These are phyloP conservation scores for Pelobates cultripes DNA, from an alignment of 2,797 vertebrate species.

Conservation along the genomic window DNA sequence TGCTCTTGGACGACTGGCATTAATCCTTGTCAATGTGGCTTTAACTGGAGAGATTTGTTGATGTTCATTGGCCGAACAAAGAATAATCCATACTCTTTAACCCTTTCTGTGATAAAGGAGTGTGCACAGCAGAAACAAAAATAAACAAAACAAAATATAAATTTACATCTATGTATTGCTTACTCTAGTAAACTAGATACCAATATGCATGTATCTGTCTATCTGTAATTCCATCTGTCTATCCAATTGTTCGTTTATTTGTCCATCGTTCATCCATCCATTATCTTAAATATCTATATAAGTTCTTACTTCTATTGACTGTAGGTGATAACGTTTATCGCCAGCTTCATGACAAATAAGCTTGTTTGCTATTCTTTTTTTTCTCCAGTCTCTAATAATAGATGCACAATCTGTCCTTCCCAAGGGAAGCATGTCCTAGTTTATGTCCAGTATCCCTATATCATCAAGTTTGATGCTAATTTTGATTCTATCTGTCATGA, in stretches of 20 bases:
- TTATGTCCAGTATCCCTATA: conserved; percentile 27
- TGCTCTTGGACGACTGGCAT: conserved; percentile 33
- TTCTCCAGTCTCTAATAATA: conserved; percentile 35
- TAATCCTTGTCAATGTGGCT: conserved; percentile 41
- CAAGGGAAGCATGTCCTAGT: conserved; percentile 35
- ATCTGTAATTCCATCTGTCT: too few relatives aligned
- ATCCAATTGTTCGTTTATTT: too few relatives aligned
- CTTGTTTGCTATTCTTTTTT: conserved; percentile 28
- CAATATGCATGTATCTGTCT: too few relatives aligned
- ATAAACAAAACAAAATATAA: not conserved
- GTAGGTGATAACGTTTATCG: not conserved
- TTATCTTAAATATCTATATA: not conserved
- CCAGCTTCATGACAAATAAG: conserved; percentile 25
- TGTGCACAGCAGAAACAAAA: not conserved
- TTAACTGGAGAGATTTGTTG: conserved; percentile 26
- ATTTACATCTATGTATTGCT: not conserved
- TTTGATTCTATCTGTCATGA: conserved; percentile 4
- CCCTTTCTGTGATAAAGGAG: not conserved
- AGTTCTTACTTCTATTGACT: conserved; percentile 5
- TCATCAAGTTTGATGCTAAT: conserved; percentile 19
- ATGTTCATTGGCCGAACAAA: conserved; percentile 29
- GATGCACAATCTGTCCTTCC: conserved; percentile 29
- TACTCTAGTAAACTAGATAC: not conserved
- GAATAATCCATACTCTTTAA: conserved; percentile 43
- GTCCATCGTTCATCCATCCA: too few relatives aligned